Percentiles rank a stretch among this genome's conserved stretches.
Evolutionary conservation across 2,113 vertebrate species (phyloP).

Genomic region (Cryptotis parvus): DNA sequence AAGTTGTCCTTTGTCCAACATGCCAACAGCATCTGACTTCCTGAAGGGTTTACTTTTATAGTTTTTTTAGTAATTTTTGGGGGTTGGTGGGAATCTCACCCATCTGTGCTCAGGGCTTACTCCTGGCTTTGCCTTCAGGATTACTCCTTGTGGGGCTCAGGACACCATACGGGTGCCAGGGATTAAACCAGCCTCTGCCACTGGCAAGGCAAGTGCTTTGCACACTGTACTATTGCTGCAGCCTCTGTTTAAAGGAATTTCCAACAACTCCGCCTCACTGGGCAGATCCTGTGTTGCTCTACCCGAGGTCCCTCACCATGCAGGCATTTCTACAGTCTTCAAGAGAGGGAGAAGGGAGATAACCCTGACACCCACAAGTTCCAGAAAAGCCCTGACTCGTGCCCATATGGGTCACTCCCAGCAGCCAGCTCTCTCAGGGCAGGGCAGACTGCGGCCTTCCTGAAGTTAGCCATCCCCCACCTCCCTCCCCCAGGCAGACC

Average conservation of each 20-base stretch:
- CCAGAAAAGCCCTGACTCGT: not conserved
- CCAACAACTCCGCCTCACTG: not conserved
- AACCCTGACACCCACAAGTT: not conserved
- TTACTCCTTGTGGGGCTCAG: too few species aligned
- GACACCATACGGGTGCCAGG: too few species aligned
- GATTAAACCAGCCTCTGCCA: too few species aligned
- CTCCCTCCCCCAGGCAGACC: not conserved
- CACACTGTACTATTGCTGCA: too few species aligned
- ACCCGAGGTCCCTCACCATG: not conserved
- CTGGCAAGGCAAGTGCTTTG: too few species aligned
- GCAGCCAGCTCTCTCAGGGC: not conserved
- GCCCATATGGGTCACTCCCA: not conserved
- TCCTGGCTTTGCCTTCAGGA: too few species aligned
- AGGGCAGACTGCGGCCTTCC: not conserved
- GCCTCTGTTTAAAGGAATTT: too few species aligned
- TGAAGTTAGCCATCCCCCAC: not conserved
- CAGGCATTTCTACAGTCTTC: constrained; percentile 49
- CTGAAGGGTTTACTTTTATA: constrained; percentile 3
- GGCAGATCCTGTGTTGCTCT: not conserved
- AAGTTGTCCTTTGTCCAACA: constrained; percentile 25
- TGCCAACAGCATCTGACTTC: not conserved
- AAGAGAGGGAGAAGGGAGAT: not conserved
- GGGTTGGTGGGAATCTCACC: too few species aligned
- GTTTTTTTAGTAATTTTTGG: not conserved
- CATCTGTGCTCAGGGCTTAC: too few species aligned